Percentiles rank a stretch among this genome's conserved stretches.
These are phyloP conservation scores for Whitmania pigra DNA, from an alignment of 1,140 invertebrate genomes.

Conservation along the genomic window DNA sequence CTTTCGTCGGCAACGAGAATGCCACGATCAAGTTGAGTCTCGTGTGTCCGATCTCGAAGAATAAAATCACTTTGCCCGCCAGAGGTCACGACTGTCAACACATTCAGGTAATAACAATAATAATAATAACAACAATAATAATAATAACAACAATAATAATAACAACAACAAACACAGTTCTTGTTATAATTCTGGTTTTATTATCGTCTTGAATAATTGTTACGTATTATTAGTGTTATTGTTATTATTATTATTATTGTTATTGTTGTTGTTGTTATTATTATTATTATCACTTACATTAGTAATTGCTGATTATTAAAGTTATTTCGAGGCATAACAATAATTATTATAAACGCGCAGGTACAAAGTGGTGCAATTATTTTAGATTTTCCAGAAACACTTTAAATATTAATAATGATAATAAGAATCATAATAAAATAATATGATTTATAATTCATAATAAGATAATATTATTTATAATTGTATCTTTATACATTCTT, in stretches of 20 bases:
- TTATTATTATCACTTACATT: not conserved
- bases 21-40: constrained; percentile 66
- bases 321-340: not conserved
- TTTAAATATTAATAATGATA: not conserved
- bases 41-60: constrained; percentile 91
- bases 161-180: no score
- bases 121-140: no score
- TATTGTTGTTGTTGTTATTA: no score
- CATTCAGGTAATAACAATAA: constrained; percentile 52
- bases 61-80: constrained; percentile 78
- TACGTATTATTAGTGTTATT: no score
- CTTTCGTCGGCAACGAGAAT: constrained; percentile 48
- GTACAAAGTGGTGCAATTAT: constrained; percentile 2
- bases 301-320: not conserved
- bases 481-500: not conserved
- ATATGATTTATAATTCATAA: not conserved
- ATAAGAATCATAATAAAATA: not conserved
- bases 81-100: constrained; percentile 88
- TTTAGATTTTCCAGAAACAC: not conserved
- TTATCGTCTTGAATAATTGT: no score
- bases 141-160: no score
- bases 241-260: no score
- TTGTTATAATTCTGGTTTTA: no score
- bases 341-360: not conserved
- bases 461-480: no score